Evolutionary conservation across 2,797 vertebrate species (phyloP), one percentile per base, ranked within the genome.

Genomic region (Percopsis omiscomaycus): DNA sequence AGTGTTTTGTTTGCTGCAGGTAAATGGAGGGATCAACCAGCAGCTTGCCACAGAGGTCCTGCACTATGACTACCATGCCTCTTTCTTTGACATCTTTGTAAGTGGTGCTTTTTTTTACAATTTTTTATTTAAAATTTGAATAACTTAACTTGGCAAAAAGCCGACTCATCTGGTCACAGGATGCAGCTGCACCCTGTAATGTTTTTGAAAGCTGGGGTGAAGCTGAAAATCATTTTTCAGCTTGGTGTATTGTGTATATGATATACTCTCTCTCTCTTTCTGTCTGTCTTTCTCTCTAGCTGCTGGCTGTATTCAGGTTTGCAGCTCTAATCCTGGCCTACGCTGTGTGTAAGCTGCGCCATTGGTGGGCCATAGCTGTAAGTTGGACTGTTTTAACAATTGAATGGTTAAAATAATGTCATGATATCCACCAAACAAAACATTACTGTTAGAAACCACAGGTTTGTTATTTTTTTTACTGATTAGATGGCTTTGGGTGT

Each of bases 1-100:
- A 22, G 4, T 42, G 8, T 42, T 42, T 42, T 6, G 37, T 9
- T 74, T 65, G 62, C 54, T 73, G 13, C 83, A 99, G 97, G 94
- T 95, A 51, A 96, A 91, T 59, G 95, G 95, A 13, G 94, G 94
- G 69, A 95, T 99, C 76, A 81, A 91, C 81, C 84, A 91, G 71
- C 93, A 93, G 22, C 89, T 99, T 82, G 84, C 92, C 30, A 89
- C 85, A 68, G 97, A 98, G 80, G 95, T 98, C 28, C 85, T 97
- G 51, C 83, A 93, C 0, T 98, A 98, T 83, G 90, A 98, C 89
- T 99, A 96, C 89, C 93, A 83, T 55, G 92, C 89, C 71, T 99
- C 97, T 28, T 98, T 97, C 90, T 98, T 99, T 81, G 97, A 99
- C 86, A 98, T 99, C 77, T 98, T 98, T 87, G 96, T 99, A 91